Percentiles rank a stretch among this genome's conserved stretches.
Conservation (phyloP, 2,797 vertebrate genomes). For the Pangasius sanitwongsei region DNA sequence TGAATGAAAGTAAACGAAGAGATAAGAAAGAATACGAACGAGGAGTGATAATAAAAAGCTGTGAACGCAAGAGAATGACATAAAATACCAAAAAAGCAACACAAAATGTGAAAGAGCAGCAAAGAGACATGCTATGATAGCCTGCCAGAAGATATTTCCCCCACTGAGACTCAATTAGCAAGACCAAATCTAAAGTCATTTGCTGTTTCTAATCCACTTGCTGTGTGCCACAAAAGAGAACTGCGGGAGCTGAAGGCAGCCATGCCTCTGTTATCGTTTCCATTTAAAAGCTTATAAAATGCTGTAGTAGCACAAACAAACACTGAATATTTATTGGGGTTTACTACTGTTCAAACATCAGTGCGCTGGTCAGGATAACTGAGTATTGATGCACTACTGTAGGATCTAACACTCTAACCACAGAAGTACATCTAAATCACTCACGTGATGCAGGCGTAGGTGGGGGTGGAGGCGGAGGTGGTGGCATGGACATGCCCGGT, state of each 20-base stretch:
- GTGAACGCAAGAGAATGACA: background rate
- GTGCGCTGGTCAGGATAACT: background rate
- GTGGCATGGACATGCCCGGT: slow-evolving; percentile 60
- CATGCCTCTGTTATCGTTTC: background rate
- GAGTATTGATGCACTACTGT: background rate
- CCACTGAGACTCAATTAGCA: slow-evolving; percentile 31
- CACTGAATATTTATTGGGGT: background rate
- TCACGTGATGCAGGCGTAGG: slow-evolving; percentile 51
- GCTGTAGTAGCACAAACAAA: background rate
- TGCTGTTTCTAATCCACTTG: slow-evolving; percentile 12
- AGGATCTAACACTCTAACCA: background rate
- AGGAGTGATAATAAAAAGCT: background rate
- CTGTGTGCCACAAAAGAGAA: slow-evolving; percentile 24
- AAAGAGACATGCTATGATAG: background rate
- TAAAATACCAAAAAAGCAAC: background rate
- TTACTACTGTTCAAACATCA: background rate
- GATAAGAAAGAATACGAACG: background rate
- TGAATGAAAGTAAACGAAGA: background rate
- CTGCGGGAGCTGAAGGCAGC: background rate
- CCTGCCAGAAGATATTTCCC: slow-evolving; percentile 23
- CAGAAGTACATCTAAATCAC: slow-evolving; percentile 11
- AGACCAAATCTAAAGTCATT: slow-evolving; percentile 19
- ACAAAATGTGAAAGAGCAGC: background rate
- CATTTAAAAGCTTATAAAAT: background rate
- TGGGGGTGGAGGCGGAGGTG: slow-evolving; percentile 79